A percentile compares a stretch with the other conserved stretches of the same genome.
Conservation (phyloP, 2,797 vertebrate species). For the Gouania willdenowi region DNA sequence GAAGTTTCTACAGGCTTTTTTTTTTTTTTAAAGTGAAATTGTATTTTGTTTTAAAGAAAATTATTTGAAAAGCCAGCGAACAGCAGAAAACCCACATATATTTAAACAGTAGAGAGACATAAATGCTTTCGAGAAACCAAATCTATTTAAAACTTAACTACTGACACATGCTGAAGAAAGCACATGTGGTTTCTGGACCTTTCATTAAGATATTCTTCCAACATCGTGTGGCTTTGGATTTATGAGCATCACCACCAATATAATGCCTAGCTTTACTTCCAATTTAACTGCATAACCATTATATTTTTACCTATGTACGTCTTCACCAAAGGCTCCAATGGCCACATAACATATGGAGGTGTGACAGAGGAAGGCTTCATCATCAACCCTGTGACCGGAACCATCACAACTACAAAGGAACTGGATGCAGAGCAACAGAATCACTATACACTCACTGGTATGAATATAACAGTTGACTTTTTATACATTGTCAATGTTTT, state of each 20-base stretch:
- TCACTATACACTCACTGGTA: constrained; percentile 87
- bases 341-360: constrained; percentile 88
- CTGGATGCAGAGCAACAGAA: constrained; percentile 85
- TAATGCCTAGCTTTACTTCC: constrained; percentile 2
- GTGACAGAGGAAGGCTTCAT: constrained; percentile 85
- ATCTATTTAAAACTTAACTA: constrained; percentile 26
- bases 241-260: constrained; percentile 1
- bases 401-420: constrained; percentile 82
- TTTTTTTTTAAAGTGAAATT: too few relatives aligned
- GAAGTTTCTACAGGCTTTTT: too few relatives aligned
- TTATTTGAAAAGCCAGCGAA: background rate
- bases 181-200: constrained; percentile 1
- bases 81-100: too few relatives aligned
- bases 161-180: constrained; percentile 37
- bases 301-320: background rate
- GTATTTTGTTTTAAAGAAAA: too few relatives aligned
- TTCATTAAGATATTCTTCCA: constrained; percentile 9
- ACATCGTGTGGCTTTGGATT: background rate
- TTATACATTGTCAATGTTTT: background rate
- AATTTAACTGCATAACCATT: too few relatives aligned
- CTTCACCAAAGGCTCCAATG: constrained; percentile 77
- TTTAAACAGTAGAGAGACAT: constrained; percentile 9
- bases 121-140: constrained; percentile 19
- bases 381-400: constrained; percentile 86
- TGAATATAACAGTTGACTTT: background rate